Base-by-base conservation (phyloP, 2,888 invertebrate species). In the Agrotis clavis region DNA sequence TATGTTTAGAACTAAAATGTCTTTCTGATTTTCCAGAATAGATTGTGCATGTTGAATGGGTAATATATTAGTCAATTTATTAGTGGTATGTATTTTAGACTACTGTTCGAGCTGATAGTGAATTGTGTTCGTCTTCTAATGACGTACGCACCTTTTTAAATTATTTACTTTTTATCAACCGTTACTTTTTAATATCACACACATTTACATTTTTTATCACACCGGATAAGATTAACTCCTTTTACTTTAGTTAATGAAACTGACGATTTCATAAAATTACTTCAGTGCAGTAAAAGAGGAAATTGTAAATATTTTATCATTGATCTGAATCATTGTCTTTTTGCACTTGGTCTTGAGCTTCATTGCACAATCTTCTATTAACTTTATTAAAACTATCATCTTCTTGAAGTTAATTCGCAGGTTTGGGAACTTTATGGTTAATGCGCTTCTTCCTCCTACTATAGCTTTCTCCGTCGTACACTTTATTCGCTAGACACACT, bases 21-120 rank as follows among this genome's bases (percentile, higher is more conserved):
- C 85, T 84, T 88, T 91, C 87, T 89, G 87, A 88, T 90, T 92
- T 84, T 92, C 81, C 94, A 93, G 93, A 92, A 88, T 92, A 91
- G 89, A 90, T 90, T 92, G 87, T 94, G 94, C 94, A 94, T 94
- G 94, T 91, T 92, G 91, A 91, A 92, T 92, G 92, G 91, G 90
- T 93, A 91, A 86, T 81, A 79, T 74, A 85, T 89, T 88, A 88
- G 87, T 81, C 57, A 69, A 85, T 80, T 88, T 59, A 71, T 53
- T 73, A 88, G 89, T 88, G 92, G 91, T 93, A 92, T 89, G 91
- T 91, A 87, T 85, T 81, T 68, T 71, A 73, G 67, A 77, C 60
- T 79, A 78, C 35, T 75, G 57, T 77, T 61, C 35, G 30, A 73
- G 56, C 67, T 56, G 18, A 74, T 60, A 59, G 67, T 67, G 56